Percentiles rank a stretch among this genome's conserved stretches.
Evolutionary conservation across 2,113 vertebrate species (phyloP).

Genomic region (Felis catus): DNA sequence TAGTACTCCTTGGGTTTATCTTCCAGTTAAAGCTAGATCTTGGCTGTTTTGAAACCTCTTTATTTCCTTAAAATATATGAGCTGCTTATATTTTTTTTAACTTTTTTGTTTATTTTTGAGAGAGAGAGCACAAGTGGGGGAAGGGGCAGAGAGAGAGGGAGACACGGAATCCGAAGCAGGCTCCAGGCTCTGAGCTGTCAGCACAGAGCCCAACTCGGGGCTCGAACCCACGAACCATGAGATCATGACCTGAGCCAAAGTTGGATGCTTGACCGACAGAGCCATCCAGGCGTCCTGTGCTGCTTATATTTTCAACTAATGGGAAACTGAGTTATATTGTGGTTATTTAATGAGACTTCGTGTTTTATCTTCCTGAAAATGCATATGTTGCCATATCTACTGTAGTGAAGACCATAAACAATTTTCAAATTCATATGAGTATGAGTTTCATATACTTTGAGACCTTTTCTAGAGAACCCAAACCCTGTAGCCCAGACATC

Average conservation of each 20-base stretch:
- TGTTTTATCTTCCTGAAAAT: slow-evolving; percentile 76
- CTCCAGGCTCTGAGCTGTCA: no score
- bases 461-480: not conserved
- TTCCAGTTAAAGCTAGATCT: not conserved
- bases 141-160: no score
- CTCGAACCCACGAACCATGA: no score
- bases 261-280: no score
- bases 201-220: no score
- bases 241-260: no score
- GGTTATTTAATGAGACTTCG: slow-evolving; percentile 67
- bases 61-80: not conserved
- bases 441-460: not conserved
- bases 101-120: no score
- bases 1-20: not conserved
- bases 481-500: not conserved
- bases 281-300: not conserved
- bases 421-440: not conserved
- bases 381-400: slow-evolving; percentile 31
- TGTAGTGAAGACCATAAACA: slow-evolving; percentile 62
- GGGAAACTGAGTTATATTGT: slow-evolving; percentile 71
- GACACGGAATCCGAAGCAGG: no score
- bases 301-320: slow-evolving; percentile 70
- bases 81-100: slow-evolving; percentile 27
- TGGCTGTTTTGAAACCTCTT: not conserved
- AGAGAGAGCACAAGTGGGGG: no score